A percentile compares a stretch with the other conserved stretches of the same genome.
phyloP scores from a whole-genome alignment of 2,797 vertebrate species.

The Cossypha caffra region DNA sequence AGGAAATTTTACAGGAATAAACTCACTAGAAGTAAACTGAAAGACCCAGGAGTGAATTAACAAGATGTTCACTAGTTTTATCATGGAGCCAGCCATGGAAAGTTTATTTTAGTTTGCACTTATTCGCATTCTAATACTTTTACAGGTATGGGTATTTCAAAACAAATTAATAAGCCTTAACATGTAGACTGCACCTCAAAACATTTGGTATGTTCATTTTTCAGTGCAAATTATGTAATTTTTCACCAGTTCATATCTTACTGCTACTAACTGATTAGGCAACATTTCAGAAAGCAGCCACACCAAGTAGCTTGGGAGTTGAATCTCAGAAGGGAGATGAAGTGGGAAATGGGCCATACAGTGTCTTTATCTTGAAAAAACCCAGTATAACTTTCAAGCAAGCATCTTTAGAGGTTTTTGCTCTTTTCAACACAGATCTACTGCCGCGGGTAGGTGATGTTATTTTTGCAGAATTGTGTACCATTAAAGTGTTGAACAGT shows the following conservation, averaged over 20 bases:
- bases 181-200: not conserved
- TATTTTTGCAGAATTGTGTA: not conserved
- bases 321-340: not conserved
- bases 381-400: not conserved
- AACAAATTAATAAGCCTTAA: not conserved
- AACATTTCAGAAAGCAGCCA: not conserved
- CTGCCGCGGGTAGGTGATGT: not conserved
- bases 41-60: not conserved
- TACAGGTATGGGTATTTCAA: not conserved
- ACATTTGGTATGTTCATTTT: not conserved
- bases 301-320: not conserved
- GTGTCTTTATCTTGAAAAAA: not conserved
- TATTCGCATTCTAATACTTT: not conserved
- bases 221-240: not conserved
- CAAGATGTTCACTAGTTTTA: not conserved
- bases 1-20: not conserved
- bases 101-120: not conserved
- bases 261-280: not conserved
- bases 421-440: not conserved
- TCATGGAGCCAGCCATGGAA: not conserved
- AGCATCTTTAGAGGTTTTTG: not conserved
- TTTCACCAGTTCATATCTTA: not conserved
- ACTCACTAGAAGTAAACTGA: not conserved
- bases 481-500: not conserved
- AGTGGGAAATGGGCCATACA: not conserved